Conservation (phyloP, 92 coral and sea anemone genomes). For the Actinernus sp. region DNA sequence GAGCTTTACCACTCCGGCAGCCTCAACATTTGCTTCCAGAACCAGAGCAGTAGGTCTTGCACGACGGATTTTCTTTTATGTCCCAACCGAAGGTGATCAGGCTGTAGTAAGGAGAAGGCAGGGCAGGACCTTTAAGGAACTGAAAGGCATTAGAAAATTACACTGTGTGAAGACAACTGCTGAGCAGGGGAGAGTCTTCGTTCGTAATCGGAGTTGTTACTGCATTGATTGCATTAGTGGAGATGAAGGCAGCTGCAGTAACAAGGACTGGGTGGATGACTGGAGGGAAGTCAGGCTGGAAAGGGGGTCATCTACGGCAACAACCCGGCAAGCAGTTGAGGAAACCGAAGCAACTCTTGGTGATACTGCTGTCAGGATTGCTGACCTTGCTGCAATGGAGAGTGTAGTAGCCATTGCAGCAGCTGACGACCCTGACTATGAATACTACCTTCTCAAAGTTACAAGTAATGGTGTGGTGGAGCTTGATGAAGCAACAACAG, state of each 20-base stretch:
- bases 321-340: constrained; percentile 37
- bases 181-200: constrained; percentile 23
- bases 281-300: constrained; percentile 50
- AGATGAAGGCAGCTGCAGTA: constrained; percentile 42
- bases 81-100: constrained; percentile 39
- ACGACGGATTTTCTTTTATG: constrained; percentile 50
- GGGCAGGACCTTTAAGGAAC: constrained; percentile 29
- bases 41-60: constrained; percentile 31
- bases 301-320: constrained; percentile 53
- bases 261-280: constrained; percentile 64
- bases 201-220: constrained; percentile 31
- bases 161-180: constrained; percentile 42
- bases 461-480: constrained; percentile 55
- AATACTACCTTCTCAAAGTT: constrained; percentile 54
- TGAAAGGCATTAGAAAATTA: constrained; percentile 35
- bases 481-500: constrained; percentile 31
- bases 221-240: constrained; percentile 45
- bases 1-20: constrained; percentile 45
- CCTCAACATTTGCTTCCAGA: constrained; percentile 37
- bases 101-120: constrained; percentile 41
- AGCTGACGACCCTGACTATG: constrained; percentile 55
- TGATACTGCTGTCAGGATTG: constrained; percentile 45
- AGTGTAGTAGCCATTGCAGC: constrained; percentile 57
- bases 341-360: constrained; percentile 21
- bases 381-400: background rate